Base-by-base conservation (phyloP, 2,888 invertebrate species). In the Leptodirus hochenwartii region DNA sequence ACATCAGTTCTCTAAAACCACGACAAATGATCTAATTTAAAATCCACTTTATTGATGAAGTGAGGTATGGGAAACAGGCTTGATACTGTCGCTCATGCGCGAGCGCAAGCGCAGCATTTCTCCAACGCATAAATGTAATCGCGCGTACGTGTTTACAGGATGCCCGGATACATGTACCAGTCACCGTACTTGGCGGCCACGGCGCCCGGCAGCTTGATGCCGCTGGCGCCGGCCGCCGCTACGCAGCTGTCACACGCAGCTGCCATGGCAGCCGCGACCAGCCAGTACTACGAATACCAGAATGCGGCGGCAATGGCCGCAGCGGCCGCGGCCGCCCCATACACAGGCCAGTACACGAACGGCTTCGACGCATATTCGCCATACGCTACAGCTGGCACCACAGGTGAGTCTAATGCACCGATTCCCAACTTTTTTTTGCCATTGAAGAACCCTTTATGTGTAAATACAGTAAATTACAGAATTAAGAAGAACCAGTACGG, bases 271-370 rank as follows among this genome's bases (percentile, higher is more conserved):
- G 79, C 79, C 1, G 79, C 78, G n/a, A 61, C 66, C 27, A 74
- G 75, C 44, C 77, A 81, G 47, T 70, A 80, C 48, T 80, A 80
- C 50, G 79, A 80, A 58, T 80, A 81, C 54, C 80, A 80, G 47
- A 69, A 67, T 43, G 68, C 62, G n/a, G 61, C 59, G 16, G 62
- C 61, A 5, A 71, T 71, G 9, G 72, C 74, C 1, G 75, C 75
- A 3, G 77, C 77, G 3, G 77, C 78, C 23, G 43, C 45, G 4
- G 70, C 66, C 23, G 69, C 66, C 24, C 69, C 72, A 2, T 76
- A 75, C 47, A 74, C 74, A 30, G 73, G 72, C 38, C 74, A 76
- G 42, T 75, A 76, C 44, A 20, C 8, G 6, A 75, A 75, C 39
- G 75, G 76, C 34, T 75, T 78, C 41, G 78, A 77, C 45, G 62